Evolutionary conservation across 1,140 invertebrate genomes (phyloP).

Genomic region (Drosophila tristis): DNA sequence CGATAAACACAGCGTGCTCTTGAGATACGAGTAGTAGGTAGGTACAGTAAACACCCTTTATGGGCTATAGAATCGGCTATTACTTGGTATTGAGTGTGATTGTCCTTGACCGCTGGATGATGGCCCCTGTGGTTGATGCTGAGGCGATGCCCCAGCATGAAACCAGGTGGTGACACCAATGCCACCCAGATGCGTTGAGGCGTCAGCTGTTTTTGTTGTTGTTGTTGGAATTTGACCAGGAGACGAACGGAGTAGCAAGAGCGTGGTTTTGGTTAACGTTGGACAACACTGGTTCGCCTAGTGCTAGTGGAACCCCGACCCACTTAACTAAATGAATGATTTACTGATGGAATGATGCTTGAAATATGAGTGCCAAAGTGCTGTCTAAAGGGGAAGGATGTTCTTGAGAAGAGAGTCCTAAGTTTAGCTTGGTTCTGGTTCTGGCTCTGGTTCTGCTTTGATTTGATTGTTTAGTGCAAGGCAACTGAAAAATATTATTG

Average conservation of each 20-base stretch:
- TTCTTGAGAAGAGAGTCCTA: not conserved
- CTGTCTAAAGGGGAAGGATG: not conserved
- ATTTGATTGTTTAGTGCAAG: conserved; percentile 27
- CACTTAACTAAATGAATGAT: conserved; percentile 17
- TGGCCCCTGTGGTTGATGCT: conserved; percentile 40
- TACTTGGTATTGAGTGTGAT: conserved; percentile 59
- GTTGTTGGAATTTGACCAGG: conserved; percentile 2
- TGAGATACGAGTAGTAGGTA: conserved; percentile 44
- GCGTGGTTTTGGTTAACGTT: conserved; percentile 41
- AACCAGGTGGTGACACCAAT: conserved; percentile 83
- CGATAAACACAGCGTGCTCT: conserved; percentile 60
- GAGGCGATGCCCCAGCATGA: conserved; percentile 75
- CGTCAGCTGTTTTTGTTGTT: conserved; percentile 47
- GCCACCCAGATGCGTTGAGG: conserved; percentile 58
- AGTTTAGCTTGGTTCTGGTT: not conserved
- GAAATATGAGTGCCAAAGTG: not conserved
- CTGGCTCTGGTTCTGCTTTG: conserved; percentile 17
- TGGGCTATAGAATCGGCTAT: conserved; percentile 37
- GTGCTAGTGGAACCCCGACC: not conserved
- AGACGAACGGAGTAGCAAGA: conserved; percentile 29
- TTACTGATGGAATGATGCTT: conserved; percentile 34
- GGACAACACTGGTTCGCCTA: conserved; percentile 21
- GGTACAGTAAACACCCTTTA: conserved; percentile 41
- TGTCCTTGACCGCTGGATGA: conserved; percentile 20
- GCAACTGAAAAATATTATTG: conserved; percentile 39